Base-by-base conservation (phyloP, 2,888 invertebrate species). In the Oscheius myriophilus region DNA sequence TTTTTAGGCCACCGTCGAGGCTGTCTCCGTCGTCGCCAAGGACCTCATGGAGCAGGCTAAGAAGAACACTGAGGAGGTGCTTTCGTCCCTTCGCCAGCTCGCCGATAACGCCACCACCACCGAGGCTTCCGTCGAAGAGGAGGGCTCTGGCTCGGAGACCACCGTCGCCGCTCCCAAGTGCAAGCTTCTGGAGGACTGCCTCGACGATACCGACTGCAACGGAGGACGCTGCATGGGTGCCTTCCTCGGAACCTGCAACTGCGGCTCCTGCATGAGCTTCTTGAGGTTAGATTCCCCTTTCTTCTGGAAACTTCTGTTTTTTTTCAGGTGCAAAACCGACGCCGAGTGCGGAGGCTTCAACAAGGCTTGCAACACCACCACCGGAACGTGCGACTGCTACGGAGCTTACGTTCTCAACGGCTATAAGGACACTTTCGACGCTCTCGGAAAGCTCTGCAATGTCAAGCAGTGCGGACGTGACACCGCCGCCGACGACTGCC, bases 231-330 rank as follows among this genome's bases (percentile, higher is more conserved):
- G 59, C 59, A 12, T 59, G 14, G 59, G 59, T 14, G 41, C 59
- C 45, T 59, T 59, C 59, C 59, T 59, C 45, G 59, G 59, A 41
- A 55, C 55, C 26, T 55, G 55, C 55, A 55, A 55, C 55, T 55
- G 55, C 55, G 26, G 26, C 55, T 11, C 55, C 41, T 55, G 55
- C 26, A 26, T 55, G 33, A 55, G 26, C 55, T 55, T 39, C 41
- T 23, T 21, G 55, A 55, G 41, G 55, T 55, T 1, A n/a, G n/a
- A n/a, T 23, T 18, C 41, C 18, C 26, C 7, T 43, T 45, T 9
- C 16, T 23, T 45, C 16, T 21, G 12, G n/a, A 11, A 43, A 4
- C 23, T 57, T 21, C 9, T 59, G 45, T 18, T 39, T 6, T 43
- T 16, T 23, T 55, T 23, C 26, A 55, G 55, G 26, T 55, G 55